Evolutionary conservation across 2,797 vertebrate genomes (phyloP), one percentile per base, ranked within the genome.

Genomic region (Atherinosoma microstoma): DNA sequence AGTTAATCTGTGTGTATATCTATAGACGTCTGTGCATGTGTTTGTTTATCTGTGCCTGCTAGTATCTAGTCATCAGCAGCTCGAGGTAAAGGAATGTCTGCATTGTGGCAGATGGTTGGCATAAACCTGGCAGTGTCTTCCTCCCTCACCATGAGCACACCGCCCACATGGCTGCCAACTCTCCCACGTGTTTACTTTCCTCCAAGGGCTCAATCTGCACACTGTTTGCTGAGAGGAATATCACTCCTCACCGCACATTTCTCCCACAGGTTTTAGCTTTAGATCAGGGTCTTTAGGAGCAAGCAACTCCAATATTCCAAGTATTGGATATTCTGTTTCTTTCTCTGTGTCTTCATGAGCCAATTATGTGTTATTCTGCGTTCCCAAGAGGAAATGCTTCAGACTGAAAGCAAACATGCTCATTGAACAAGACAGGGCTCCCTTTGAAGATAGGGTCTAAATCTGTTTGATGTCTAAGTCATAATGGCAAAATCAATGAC

Each of bases 101-200:
- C 61, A 29, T 86, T 79, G 85, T 88, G 90, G 88, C 91, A 93
- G 92, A 93, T 92, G 92, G 89, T 85, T 85, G 82, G 85, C 78
- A 86, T 73, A 80, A 89, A 85, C 64, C 74, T 84, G 83, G 82
- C 88, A 85, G 64, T 30, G 56, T 81, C 79, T 60, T 42, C 47
- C 68, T 73, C 73, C 71, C 78, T 63, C 80, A 79, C 63, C 65
- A 71, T 58, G 79, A 80, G 73, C 81, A 69, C 80, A 74, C 78
- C 83, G 38, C 91, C 87, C 86, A 90, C 88, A 79, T 40, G 80
- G 84, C 90, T 87, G 88, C 89, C 87, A 87, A 70, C 84, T 84
- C 83, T 86, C 88, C 85, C 85, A 81, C 79, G 66, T 89, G 85
- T 86, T 92, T 87, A 70, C 78, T 85, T 84, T 84, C 68, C 84